Conservation (phyloP, 2,797 vertebrate genomes). For the Macrochelys suwanniensis region DNA sequence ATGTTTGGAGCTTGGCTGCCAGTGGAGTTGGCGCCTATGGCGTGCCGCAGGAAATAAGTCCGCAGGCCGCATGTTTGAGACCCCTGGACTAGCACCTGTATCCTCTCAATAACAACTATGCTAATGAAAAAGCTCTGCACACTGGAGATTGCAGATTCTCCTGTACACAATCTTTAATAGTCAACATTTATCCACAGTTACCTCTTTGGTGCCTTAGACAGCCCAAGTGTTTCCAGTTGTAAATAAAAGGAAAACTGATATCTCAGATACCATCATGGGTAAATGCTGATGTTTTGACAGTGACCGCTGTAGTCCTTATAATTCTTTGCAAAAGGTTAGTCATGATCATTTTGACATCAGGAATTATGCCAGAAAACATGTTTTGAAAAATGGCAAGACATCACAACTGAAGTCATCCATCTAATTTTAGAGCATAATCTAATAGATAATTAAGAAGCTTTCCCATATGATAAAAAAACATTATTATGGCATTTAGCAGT, state of each 20-base stretch:
- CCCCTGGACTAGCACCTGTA: not conserved
- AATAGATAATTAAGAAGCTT: slow-evolving; percentile 56
- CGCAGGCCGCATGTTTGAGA: too few species aligned
- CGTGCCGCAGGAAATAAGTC: too few species aligned
- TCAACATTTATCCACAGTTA: not conserved
- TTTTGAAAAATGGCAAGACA: slow-evolving; percentile 34
- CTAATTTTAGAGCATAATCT: slow-evolving; percentile 57
- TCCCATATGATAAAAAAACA: slow-evolving; percentile 51
- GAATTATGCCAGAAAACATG: slow-evolving; percentile 13
- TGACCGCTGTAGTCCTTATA: not conserved
- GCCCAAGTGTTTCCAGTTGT: not conserved
- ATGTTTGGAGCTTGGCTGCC: too few species aligned
- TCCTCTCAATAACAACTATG: not conserved
- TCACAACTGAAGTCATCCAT: slow-evolving; percentile 28
- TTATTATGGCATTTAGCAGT: slow-evolving; percentile 34
- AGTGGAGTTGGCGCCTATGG: too few species aligned
- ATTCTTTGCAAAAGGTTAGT: slow-evolving; percentile 30
- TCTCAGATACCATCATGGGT: not conserved
- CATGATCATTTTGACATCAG: not conserved
- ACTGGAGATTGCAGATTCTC: not conserved
- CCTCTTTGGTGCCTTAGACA: not conserved
- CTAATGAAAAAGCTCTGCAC: slow-evolving; percentile 12
- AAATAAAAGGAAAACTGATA: not conserved
- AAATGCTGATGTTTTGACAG: not conserved
- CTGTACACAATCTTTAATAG: not conserved